These are phyloP conservation scores for Ianthella basta DNA, from an alignment of 37 sponge, comb jelly and placozoan species.

Conservation along the genomic window DNA sequence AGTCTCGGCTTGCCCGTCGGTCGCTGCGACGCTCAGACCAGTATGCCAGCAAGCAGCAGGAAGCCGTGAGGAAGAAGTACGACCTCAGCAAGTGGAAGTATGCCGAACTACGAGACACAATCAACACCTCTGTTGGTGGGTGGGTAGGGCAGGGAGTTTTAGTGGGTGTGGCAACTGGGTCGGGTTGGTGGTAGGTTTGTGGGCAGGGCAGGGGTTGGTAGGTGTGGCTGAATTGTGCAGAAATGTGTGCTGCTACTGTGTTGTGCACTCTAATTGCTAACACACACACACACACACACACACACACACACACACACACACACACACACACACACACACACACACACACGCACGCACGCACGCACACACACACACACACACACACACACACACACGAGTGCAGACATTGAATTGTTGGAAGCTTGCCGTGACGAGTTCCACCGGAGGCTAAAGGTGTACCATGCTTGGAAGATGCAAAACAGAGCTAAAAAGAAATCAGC, in stretches of 20 bases:
- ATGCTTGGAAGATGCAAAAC: conserved; percentile 95
- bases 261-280: background rate
- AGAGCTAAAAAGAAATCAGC: conserved; percentile 48
- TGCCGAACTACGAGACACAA: conserved; percentile 93
- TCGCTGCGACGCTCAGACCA: conserved; percentile 50
- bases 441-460: conserved; percentile 90
- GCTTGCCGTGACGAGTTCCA: conserved; percentile 96
- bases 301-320: too few species aligned
- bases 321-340: background rate
- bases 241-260: background rate
- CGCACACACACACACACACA: background rate
- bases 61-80: conserved; percentile 57
- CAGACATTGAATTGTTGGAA: conserved; percentile 92
- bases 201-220: too few species aligned
- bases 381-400: background rate
- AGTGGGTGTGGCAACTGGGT: too few species aligned
- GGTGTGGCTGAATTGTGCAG: background rate
- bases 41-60: conserved; percentile 51
- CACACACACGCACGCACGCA: background rate
- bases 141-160: too few species aligned
- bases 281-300: too few species aligned
- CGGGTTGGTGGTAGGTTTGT: too few species aligned
- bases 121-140: conserved; percentile 94
- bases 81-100: conserved; percentile 91
- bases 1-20: conserved; percentile 57